A percentile compares a stretch with the other conserved stretches of the same genome.
Conservation (phyloP, 2,797 vertebrate genomes). For the Thalassophryne amazonica region DNA sequence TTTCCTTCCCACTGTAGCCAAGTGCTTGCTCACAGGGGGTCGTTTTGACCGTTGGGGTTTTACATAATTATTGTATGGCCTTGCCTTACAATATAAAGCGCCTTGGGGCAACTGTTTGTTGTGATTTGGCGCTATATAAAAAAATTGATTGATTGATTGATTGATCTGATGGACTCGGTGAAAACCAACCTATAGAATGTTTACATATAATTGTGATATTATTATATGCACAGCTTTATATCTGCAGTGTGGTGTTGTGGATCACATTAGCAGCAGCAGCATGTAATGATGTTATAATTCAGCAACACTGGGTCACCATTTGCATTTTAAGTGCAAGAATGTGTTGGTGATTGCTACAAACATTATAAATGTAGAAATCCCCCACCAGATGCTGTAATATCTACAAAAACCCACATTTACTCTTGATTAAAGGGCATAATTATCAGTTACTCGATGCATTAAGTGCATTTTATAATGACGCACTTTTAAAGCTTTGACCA, state of each 20-base stretch:
- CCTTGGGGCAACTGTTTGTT: no score
- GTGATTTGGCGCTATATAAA: no score
- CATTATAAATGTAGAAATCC: slow-evolving; percentile 35
- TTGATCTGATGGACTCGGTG: no score
- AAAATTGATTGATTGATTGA: no score
- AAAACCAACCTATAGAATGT: no score
- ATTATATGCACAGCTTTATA: slow-evolving; percentile 3
- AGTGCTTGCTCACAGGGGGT: no score
- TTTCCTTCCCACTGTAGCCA: no score
- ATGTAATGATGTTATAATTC: slow-evolving; percentile 44
- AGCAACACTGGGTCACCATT: slow-evolving; percentile 61
- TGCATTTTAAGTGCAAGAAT: slow-evolving; percentile 44
- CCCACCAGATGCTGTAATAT: slow-evolving; percentile 21
- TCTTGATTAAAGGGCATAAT: not conserved
- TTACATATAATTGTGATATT: not conserved
- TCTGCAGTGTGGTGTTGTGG: slow-evolving; percentile 1
- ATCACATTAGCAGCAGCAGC: slow-evolving; percentile 31
- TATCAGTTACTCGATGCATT: no score
- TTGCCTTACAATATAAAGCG: no score
- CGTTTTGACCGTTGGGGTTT: no score
- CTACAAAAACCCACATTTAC: slow-evolving; percentile 5
- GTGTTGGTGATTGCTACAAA: slow-evolving; percentile 36
- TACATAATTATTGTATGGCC: no score
- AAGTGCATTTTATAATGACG: not conserved
- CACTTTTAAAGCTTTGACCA: not conserved